Conservation (phyloP, 2,113 vertebrate genomes). For the Epinephelus fuscoguttatus region DNA sequence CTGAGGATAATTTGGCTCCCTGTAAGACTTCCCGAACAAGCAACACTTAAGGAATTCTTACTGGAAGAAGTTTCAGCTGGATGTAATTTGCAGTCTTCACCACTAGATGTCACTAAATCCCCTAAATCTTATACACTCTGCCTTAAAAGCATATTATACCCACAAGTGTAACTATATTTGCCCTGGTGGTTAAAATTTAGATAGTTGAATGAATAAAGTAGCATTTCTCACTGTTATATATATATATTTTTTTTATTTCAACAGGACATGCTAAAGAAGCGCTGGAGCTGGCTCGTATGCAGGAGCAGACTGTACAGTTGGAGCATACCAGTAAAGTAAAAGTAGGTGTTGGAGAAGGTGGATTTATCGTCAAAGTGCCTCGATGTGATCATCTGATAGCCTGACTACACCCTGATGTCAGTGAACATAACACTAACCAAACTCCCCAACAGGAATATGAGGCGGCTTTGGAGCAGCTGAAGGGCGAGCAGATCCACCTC, state of each 20-base stretch:
- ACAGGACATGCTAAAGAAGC: conserved; percentile 93
- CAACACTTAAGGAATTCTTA: no score
- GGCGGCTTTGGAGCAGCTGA: conserved; percentile 91
- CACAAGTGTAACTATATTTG: not conserved
- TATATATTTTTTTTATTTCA: not conserved
- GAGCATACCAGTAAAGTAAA: conserved; percentile 91
- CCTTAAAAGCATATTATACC: not conserved
- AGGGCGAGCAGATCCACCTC: conserved; percentile 89
- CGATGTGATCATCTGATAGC: not conserved
- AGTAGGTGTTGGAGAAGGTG: conserved; percentile 69
- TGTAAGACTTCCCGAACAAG: no score
- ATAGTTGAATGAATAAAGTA: not conserved
- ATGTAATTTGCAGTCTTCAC: no score
- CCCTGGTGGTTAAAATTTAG: not conserved
- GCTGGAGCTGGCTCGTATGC: conserved; percentile 89
- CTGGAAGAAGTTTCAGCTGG: no score
- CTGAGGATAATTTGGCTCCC: no score
- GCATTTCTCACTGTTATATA: not conserved
- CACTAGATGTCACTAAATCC: no score
- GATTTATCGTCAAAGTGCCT: not conserved
- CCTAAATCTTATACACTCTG: no score
- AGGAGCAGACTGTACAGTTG: conserved; percentile 90
- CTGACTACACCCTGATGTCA: not conserved
- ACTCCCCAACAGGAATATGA: conserved; percentile 89
- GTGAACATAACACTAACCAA: not conserved